phyloP scores from a whole-genome alignment of 2,113 vertebrate genomes.

The Passer domesticus region DNA sequence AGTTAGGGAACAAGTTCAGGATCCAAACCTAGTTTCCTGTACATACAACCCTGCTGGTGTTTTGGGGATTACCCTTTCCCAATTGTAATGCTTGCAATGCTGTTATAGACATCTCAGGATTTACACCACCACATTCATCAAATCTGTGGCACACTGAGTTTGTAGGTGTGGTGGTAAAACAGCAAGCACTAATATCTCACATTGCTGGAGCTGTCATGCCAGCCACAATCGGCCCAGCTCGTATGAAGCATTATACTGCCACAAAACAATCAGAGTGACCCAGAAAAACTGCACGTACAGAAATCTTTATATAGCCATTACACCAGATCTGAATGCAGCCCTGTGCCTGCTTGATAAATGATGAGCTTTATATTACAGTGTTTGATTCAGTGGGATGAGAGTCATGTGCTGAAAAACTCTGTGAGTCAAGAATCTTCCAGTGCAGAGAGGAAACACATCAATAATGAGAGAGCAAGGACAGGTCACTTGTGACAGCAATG shows the following conservation, averaged over 20 bases:
- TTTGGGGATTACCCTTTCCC: not conserved
- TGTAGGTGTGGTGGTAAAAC: not conserved
- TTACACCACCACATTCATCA: not conserved
- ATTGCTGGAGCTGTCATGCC: not conserved
- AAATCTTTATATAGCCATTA: not conserved
- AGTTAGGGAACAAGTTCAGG: not conserved
- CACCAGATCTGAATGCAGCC: not conserved
- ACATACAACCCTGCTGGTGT: not conserved
- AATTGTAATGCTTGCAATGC: not conserved
- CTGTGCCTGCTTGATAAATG: not conserved
- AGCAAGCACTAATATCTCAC: not conserved
- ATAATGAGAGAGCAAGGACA: conserved; percentile 40
- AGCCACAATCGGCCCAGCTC: not conserved
- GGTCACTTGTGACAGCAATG: not conserved
- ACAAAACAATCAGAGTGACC: not conserved
- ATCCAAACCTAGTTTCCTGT: not conserved
- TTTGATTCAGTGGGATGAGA: conserved; percentile 39
- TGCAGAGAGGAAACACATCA: not conserved
- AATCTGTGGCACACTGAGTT: not conserved
- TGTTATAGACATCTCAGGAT: not conserved
- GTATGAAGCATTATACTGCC: not conserved
- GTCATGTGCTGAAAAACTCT: conserved; percentile 3
- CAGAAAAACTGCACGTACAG: not conserved
- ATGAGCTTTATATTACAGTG: not conserved
- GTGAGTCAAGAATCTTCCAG: conserved; percentile 17